A percentile compares a stretch with the other conserved stretches of the same genome.
Evolutionary conservation across 2,797 vertebrate species (phyloP).

Genomic region (Helostoma temminkii): DNA sequence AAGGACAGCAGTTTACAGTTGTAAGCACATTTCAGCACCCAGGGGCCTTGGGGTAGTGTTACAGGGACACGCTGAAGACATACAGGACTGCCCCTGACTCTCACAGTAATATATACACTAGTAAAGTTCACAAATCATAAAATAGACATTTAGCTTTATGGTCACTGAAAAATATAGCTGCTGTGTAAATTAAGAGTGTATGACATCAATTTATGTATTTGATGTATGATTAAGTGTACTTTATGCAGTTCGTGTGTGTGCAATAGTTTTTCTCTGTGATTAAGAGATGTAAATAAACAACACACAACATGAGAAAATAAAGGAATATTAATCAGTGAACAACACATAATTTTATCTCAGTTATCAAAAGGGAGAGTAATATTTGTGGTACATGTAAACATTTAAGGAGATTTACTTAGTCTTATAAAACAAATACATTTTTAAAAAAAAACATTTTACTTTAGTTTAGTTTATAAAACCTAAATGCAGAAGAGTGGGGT

Average conservation of each 20-base stretch:
- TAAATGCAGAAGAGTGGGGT: no score
- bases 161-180: no score
- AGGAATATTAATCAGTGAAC: background rate
- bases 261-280: no score
- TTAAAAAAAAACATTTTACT: background rate
- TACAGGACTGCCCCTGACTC: constrained; percentile 43
- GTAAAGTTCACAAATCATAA: constrained; percentile 65
- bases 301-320: background rate
- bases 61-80: constrained; percentile 67
- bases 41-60: constrained; percentile 70
- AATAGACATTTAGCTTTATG: constrained; percentile 18
- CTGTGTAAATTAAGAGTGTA: no score
- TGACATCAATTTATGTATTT: no score
- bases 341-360: background rate
- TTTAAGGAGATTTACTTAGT: no score
- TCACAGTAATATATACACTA: constrained; percentile 67
- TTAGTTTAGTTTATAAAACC: no score
- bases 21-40: constrained; percentile 84
- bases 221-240: no score
- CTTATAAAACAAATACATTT: no score
- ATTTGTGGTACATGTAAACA: no score
- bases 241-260: no score
- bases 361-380: constrained; percentile 31
- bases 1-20: constrained; percentile 70
- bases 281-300: no score